A percentile compares a stretch with the other conserved stretches of the same genome.
Conservation (phyloP, 2,888 invertebrate species). For the Cordilura impudica region DNA sequence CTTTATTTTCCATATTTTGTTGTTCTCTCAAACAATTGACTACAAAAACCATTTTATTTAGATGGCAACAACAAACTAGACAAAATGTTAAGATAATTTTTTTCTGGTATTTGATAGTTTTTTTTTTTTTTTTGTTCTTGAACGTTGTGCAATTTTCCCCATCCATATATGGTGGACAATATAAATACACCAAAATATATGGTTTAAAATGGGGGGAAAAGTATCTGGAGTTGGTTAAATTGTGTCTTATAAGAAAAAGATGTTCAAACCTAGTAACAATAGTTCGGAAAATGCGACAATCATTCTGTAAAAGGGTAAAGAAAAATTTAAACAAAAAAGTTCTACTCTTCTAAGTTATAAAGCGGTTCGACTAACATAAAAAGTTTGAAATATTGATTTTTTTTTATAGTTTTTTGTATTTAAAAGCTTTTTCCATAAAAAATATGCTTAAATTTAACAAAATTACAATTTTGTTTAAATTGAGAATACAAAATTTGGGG, state of each 20-base stretch:
- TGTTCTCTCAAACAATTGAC: conserved; percentile 39
- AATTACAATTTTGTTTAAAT: too few relatives aligned
- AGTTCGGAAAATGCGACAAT: background rate
- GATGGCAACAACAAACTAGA: conserved; percentile 39
- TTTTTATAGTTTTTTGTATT: too few relatives aligned
- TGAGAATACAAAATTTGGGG: too few relatives aligned
- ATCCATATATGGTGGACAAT: conserved; percentile 57
- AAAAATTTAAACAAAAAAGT: background rate
- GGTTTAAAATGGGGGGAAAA: background rate
- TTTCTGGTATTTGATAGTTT: conserved; percentile 41
- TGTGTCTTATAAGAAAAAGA: background rate
- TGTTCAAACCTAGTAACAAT: background rate
- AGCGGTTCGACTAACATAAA: background rate
- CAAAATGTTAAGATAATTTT: conserved; percentile 41
- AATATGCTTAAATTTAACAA: too few relatives aligned
- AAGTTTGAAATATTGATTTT: too few relatives aligned
- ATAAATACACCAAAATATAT: conserved; percentile 39
- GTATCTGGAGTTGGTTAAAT: background rate
- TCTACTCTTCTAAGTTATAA: background rate
- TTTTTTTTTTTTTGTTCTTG: background rate
- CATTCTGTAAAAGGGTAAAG: background rate
- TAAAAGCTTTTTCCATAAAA: too few relatives aligned
- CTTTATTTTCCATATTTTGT: background rate
- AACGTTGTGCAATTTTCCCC: background rate
- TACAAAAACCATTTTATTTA: conserved; percentile 47